Evolutionary conservation across 2,888 invertebrate species (phyloP).

Genomic region (Erpobdella octoculata): DNA sequence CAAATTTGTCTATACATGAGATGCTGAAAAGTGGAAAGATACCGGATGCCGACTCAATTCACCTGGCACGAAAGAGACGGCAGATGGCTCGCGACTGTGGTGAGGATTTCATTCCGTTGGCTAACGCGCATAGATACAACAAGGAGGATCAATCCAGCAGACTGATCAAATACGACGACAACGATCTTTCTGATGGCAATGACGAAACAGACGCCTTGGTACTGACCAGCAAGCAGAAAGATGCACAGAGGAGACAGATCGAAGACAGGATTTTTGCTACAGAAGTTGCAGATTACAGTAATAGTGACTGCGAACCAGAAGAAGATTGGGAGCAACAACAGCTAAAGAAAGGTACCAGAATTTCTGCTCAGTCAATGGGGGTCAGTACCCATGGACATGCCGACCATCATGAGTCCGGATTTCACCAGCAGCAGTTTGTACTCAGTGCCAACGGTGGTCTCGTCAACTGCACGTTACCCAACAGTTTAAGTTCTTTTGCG

Average conservation of each 20-base stretch:
- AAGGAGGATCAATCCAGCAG: conserved; percentile 57
- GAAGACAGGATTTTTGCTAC: conserved; percentile 72
- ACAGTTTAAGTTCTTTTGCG: too few species aligned
- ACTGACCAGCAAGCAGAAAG: conserved; percentile 72
- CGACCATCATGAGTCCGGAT: too few species aligned
- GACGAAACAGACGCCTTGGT: conserved; percentile 71
- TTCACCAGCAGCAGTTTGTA: too few species aligned
- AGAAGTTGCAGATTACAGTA: conserved; percentile 58
- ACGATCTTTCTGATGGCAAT: conserved; percentile 65
- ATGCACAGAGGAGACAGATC: conserved; percentile 67
- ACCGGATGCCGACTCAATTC: conserved; percentile 94
- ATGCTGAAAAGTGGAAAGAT: conserved; percentile 78
- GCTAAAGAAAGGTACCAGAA: conserved; percentile 67
- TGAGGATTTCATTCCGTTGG: conserved; percentile 61
- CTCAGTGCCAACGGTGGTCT: too few species aligned
- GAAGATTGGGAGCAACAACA: conserved; percentile 85
- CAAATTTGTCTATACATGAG: conserved; percentile 60
- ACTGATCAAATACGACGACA: conserved; percentile 68
- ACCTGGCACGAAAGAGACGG: conserved; percentile 86
- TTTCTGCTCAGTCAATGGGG: conserved; percentile 20
- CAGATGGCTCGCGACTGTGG: conserved; percentile 83
- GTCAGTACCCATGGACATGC: too few species aligned
- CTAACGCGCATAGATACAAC: conserved; percentile 47
- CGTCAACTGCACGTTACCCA: too few species aligned
- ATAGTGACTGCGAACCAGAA: conserved; percentile 53